Evolutionary conservation across 2,888 invertebrate genomes (phyloP), one percentile per base, ranked within the genome.

Genomic region (Drosophila phalerata): DNA sequence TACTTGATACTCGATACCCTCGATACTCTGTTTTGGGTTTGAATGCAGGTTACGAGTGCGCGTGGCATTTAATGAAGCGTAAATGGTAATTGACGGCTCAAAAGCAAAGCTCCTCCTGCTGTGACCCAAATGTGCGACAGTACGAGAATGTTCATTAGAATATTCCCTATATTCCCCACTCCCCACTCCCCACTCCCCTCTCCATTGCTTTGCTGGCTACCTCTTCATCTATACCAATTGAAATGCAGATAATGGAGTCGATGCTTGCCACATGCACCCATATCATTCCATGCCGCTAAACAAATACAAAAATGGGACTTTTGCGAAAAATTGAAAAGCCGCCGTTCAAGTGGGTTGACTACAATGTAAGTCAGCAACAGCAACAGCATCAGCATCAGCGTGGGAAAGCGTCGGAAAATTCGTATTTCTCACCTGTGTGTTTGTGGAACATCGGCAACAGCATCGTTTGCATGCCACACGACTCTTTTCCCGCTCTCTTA

Each of bases 81-180:
- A 84, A 86, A 89, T 86, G 90, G 79, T 88, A 86, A 86, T 86
- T 86, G 85, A 89, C 84, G 84, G 62, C 87, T 82, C 73, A 77
- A 85, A 77, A 45, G 81, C 58, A 71, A 63, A 71, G 64, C 83
- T 56, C 55, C 70, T 42, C 25, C 57, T 58, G 48, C 15, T 34
- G 32, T 87, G 89, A 89, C 88, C 88, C 89, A 85, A 85, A 85
- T 87, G 77, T 68, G 73, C 74, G 78, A 67, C 78, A 73, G 61
- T 62, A 61, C 65, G 67, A 85, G 47, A 47, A 69, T 56, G 68
- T 86, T 89, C 89, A 89, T 88, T 86, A 89, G 76, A 82, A 78
- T 65, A 69, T 43, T 57, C 30, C 25, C 15, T 9, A 5, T 28
- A 6, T 28, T 6, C 28, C 5, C 25, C 25, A 25, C n/a, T 22